Conservation (phyloP, 2,888 invertebrate genomes). For the Tipula vernalis region DNA sequence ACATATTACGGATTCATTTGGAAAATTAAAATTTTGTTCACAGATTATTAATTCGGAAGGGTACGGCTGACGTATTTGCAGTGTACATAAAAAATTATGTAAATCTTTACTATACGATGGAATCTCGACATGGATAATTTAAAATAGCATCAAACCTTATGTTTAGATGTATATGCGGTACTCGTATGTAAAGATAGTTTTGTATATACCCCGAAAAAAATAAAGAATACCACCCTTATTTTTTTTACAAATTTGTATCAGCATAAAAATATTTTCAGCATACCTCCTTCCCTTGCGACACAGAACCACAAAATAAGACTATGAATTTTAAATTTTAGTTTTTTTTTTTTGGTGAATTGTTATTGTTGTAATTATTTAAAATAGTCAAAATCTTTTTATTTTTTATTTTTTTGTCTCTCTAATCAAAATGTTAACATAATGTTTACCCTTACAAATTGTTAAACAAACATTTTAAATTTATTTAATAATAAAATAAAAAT, state of each 20-base stretch:
- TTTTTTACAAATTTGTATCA: not conserved
- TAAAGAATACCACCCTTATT: not conserved
- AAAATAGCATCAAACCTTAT: not conserved
- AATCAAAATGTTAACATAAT: conserved; percentile 24
- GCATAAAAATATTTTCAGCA: not conserved
- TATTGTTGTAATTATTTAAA: not conserved
- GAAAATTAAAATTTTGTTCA: not conserved
- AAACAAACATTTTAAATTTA: conserved; percentile 19
- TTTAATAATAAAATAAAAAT: not conserved
- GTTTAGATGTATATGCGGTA: not conserved
- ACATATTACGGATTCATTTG: not conserved
- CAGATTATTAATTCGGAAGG: not conserved
- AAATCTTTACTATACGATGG: not conserved
- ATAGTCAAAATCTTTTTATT: not conserved
- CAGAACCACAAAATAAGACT: not conserved
- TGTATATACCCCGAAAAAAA: not conserved
- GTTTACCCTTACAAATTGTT: conserved; percentile 25
- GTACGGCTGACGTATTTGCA: not conserved
- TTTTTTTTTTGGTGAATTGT: not conserved
- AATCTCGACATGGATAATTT: not conserved
- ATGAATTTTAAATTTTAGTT: not conserved
- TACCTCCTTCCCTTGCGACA: not conserved
- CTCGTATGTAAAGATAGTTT: not conserved
- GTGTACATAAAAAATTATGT: not conserved
- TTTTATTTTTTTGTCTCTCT: conserved; percentile 15